Conservation (phyloP, 1,140 invertebrate genomes). For the Magallana gigas region DNA sequence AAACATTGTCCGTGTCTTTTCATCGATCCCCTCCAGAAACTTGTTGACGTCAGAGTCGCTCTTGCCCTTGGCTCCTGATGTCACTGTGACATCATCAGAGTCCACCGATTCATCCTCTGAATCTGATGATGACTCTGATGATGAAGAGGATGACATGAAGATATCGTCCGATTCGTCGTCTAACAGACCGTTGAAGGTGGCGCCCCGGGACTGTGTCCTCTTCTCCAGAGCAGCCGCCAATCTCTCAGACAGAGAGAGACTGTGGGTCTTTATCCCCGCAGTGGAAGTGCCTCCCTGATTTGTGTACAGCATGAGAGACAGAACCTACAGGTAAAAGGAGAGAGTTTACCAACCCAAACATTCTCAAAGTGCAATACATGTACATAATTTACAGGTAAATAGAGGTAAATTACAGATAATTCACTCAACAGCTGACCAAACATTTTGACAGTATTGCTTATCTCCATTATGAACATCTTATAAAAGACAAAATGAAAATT, state of each 20-base stretch:
- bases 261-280: slow-evolving; percentile 48
- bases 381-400: no score
- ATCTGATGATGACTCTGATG: slow-evolving; percentile 55
- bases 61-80: background rate
- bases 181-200: slow-evolving; percentile 49
- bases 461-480: no score
- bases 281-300: slow-evolving; percentile 67
- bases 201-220: slow-evolving; percentile 59
- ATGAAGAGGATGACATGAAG: slow-evolving; percentile 41
- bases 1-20: slow-evolving; percentile 71
- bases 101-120: slow-evolving; percentile 46
- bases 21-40: slow-evolving; percentile 67
- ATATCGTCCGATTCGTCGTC: slow-evolving; percentile 59
- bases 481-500: no score
- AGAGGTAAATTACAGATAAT: no score
- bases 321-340: slow-evolving; percentile 63
- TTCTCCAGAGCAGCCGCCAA: slow-evolving; percentile 47
- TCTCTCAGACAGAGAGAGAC: slow-evolving; percentile 50
- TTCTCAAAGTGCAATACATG: no score
- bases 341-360: no score
- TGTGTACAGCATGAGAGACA: slow-evolving; percentile 77
- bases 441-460: no score
- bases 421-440: no score
- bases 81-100: slow-evolving; percentile 45
- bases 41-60: slow-evolving; percentile 56